Evolutionary conservation across 2,113 vertebrate genomes (phyloP), one percentile per base, ranked within the genome.

Genomic region (Eudyptes chrysolophus): DNA sequence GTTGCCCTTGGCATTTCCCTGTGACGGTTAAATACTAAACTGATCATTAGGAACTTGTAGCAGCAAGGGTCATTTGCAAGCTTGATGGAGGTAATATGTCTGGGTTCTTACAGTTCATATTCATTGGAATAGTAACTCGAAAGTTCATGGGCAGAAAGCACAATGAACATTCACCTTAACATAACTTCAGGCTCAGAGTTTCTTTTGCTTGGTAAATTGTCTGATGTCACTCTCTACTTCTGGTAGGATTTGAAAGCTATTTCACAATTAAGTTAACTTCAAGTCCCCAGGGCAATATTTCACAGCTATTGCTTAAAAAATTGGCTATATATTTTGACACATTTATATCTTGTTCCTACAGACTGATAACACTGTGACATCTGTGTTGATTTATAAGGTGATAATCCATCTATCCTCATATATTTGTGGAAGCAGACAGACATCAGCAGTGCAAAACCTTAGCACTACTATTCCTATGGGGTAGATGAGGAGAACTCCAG

Each of bases 31-130:
- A 92, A 92, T 88, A 81, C 87, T 95, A 82, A 92, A 58, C n/a
- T 89, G 80, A 46, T 96, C 89, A 85, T 95, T 93, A 97, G 84
- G 62, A 96, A 86, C 87, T 79, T 87, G 60, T 30, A 92, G 52
- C 69, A 66, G 58, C 72, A 91, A 84, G 52, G 55, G 75, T 87
- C 77, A 68, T 88, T 66, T 88, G 66, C 46, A 89, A 92, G 36
- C 60, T 38, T 88, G 70, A 44, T 8, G 5, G 36, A 84, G 18
- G 54, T 72, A 66, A 26, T 60, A 74, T 6, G 6, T 46, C 84
- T 84, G 58, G 4, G 11, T 51, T 92, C 60, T 79, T 87, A 88
- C 69, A 27, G 14, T 82, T 81, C 49, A 24, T n/a, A 7, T 79
- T 85, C n/a, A 24, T 14, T 75, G 57, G 54, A 79, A 58, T 10